Conservation (phyloP, 2,888 invertebrate genomes). For the Blera fallax region DNA sequence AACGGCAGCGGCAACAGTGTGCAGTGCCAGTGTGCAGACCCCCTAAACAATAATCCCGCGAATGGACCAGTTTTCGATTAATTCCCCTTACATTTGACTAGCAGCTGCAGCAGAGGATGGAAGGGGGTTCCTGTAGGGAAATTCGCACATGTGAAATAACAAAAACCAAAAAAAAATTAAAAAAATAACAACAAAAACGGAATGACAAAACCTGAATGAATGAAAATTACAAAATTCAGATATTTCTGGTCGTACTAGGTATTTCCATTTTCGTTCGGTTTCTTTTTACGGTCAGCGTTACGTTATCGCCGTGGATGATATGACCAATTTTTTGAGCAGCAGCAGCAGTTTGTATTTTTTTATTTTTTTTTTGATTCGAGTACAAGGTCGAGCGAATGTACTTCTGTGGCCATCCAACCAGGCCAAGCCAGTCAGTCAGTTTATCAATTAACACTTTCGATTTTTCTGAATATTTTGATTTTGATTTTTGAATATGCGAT, state of each 20-base stretch:
- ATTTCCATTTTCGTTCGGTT: constrained; percentile 60
- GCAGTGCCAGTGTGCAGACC: constrained; percentile 16
- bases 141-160: constrained; percentile 53
- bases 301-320: constrained; percentile 60
- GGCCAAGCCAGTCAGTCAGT: constrained; percentile 20
- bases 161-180: not conserved
- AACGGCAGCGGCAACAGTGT: constrained; percentile 3
- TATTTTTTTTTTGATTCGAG: constrained; percentile 53
- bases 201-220: constrained; percentile 52
- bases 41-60: constrained; percentile 31
- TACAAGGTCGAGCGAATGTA: constrained; percentile 72
- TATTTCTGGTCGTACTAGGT: constrained; percentile 51
- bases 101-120: not conserved
- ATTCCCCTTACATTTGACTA: not conserved
- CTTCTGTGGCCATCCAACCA: constrained; percentile 56
- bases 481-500: constrained; percentile 16
- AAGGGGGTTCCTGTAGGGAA: constrained; percentile 3
- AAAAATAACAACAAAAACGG: not conserved
- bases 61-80: constrained; percentile 57
- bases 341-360: constrained; percentile 13
- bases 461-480: constrained; percentile 28
- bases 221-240: constrained; percentile 56
- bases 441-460: constrained; percentile 58
- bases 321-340: constrained; percentile 58
- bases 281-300: constrained; percentile 60